Evolutionary conservation across 1,140 invertebrate genomes (phyloP).

Genomic region (Scaptomyza hsui): DNA sequence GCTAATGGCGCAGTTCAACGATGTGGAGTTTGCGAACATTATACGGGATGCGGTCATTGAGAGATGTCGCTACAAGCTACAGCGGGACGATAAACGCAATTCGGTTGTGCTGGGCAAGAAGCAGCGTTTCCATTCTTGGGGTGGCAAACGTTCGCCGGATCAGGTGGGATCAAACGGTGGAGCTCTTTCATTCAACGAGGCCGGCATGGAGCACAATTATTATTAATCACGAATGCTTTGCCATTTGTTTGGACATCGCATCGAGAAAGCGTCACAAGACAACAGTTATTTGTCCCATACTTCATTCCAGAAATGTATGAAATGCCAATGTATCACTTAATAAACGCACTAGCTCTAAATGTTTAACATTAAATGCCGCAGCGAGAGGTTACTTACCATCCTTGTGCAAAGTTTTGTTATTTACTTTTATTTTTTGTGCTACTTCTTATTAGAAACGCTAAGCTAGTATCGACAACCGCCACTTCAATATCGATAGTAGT

Average conservation of each 20-base stretch:
- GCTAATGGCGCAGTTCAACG: conserved; percentile 80
- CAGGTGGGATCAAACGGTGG: background rate
- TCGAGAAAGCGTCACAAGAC: background rate
- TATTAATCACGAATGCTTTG: conserved; percentile 36
- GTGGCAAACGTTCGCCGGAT: conserved; percentile 75
- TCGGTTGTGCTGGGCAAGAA: conserved; percentile 81
- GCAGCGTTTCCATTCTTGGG: conserved; percentile 84
- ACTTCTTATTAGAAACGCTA: conserved; percentile 9
- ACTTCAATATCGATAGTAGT: conserved; percentile 19
- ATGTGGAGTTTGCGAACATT: conserved; percentile 68
- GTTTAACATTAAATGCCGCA: conserved; percentile 59
- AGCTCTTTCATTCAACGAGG: conserved; percentile 25
- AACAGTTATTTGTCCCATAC: conserved; percentile 18
- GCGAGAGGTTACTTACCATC: conserved; percentile 47
- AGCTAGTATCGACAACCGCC: conserved; percentile 17
- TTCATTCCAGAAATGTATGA: conserved; percentile 65
- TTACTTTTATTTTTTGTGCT: conserved; percentile 18
- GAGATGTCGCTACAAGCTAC: conserved; percentile 69
- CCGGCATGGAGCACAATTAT: conserved; percentile 37
- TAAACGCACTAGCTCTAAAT: conserved; percentile 52
- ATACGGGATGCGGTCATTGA: conserved; percentile 78
- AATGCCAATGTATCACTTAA: conserved; percentile 55
- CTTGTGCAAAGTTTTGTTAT: conserved; percentile 23
- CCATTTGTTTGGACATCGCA: background rate
- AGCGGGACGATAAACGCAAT: conserved; percentile 79